These are phyloP conservation scores for Ceratosolen solmsi DNA, from an alignment of 1,140 invertebrate species.

Conservation along the genomic window DNA sequence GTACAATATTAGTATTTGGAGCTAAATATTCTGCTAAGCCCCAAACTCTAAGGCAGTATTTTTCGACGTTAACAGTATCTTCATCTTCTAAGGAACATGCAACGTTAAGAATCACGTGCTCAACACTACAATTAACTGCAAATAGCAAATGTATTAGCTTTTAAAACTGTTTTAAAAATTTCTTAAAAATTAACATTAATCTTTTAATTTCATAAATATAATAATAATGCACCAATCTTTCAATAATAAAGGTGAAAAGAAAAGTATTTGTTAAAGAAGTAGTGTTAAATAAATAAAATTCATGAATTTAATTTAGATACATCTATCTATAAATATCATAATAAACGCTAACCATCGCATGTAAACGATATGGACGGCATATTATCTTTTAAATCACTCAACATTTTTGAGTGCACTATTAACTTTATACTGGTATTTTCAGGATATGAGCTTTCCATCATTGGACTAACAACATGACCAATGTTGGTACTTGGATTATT, in stretches of 20 bases:
- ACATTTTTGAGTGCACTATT: slow-evolving; percentile 81
- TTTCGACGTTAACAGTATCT: slow-evolving; percentile 78
- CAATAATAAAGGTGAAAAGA: too few relatives aligned
- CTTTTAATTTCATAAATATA: background rate
- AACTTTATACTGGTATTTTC: slow-evolving; percentile 89
- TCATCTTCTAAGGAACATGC: slow-evolving; percentile 86
- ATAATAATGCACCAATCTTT: background rate
- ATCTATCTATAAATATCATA: slow-evolving; percentile 19
- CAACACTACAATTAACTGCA: slow-evolving; percentile 87
- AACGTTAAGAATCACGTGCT: slow-evolving; percentile 91
- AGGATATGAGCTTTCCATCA: slow-evolving; percentile 84
- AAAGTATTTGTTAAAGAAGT: too few relatives aligned
- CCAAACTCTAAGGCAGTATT: slow-evolving; percentile 84
- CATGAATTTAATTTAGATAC: too few relatives aligned
- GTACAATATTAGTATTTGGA: slow-evolving; percentile 80
- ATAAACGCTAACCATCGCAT: slow-evolving; percentile 83
- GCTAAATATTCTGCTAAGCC: slow-evolving; percentile 87
- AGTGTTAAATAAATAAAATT: background rate
- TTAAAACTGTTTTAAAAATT: background rate
- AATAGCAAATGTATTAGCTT: slow-evolving; percentile 47
- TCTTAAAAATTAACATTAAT: background rate
- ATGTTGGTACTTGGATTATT: slow-evolving; percentile 83
- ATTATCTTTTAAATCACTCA: slow-evolving; percentile 70
- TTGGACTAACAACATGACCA: slow-evolving; percentile 86
- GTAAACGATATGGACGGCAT: slow-evolving; percentile 82